phyloP scores from a whole-genome alignment of 2,113 vertebrate species.

The Oryzias melastigma region DNA sequence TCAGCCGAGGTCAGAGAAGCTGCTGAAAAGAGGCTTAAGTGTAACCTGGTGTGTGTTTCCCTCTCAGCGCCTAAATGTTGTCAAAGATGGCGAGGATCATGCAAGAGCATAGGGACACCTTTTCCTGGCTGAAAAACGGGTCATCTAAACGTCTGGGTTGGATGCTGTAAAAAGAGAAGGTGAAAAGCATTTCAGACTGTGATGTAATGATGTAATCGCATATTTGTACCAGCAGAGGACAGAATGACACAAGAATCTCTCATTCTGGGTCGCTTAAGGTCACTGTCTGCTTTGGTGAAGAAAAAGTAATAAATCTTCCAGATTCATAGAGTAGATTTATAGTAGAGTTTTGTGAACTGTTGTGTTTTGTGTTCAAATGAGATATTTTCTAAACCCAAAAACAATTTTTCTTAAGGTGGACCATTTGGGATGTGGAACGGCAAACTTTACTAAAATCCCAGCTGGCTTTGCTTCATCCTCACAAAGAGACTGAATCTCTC shows the following conservation, averaged over 20 bases:
- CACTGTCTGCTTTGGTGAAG: slow-evolving; percentile 2
- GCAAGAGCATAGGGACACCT: not conserved
- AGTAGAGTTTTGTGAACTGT: no score
- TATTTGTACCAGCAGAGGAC: slow-evolving; percentile 52
- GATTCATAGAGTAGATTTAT: not conserved
- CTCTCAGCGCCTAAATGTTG: not conserved
- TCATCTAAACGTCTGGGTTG: not conserved
- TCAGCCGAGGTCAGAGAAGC: slow-evolving; percentile 27
- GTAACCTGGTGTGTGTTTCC: slow-evolving; percentile 3
- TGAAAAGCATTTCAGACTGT: not conserved
- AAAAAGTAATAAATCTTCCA: slow-evolving; percentile 6
- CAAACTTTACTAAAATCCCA: not conserved
- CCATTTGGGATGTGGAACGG: not conserved
- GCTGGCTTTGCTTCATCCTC: not conserved
- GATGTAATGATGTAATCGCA: slow-evolving; percentile 26
- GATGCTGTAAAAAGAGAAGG: not conserved
- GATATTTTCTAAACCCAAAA: no score
- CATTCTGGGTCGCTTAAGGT: slow-evolving; percentile 35
- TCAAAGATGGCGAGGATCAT: slow-evolving; percentile 1
- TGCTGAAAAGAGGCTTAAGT: not conserved
- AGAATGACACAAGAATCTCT: slow-evolving; percentile 45
- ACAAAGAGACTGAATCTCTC: not conserved
- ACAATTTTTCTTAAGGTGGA: no score
- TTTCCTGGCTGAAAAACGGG: not conserved
- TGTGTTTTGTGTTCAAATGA: no score